Base-by-base conservation (phyloP, 2,888 invertebrate genomes). In the Microplitis deprimator region DNA sequence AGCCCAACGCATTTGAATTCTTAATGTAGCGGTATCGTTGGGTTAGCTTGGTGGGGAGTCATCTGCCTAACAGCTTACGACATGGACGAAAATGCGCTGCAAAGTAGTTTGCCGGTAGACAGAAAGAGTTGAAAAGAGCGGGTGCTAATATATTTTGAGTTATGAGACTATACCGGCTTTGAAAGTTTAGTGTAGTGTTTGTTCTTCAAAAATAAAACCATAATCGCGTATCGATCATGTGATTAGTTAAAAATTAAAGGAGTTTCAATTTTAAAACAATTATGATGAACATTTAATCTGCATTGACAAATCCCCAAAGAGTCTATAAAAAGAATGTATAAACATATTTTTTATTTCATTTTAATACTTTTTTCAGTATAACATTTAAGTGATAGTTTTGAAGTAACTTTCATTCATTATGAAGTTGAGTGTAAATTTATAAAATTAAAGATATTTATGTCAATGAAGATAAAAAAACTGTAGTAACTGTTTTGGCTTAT, bases 31-130 rank as follows among this genome's bases (percentile, higher is more conserved):
- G 65, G 65, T 65, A 65, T 29, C 20, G 65, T 6, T 13, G 29
- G 20, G 38, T 65, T 29, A 29, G 13, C 7, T 50, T 61, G 16
- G 39, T 20, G 16, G 20, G 39, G 71, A 39, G 59, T 60, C 62
- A 60, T 71, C 59, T 60, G 40, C 29, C n/a, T 68, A 68, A 78
- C 75, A 41, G 40, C 29, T 6, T 73, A 41, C 40, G 7, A 17
- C 4, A 17, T 6, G 65, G 61, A 3, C 10, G 40, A 68, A 69
- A 64, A 64, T 39, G 39, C 60, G 61, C 17, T 71, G 38, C n/a
- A 10, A 16, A 50, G 13, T 13, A 50, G 50, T 50, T 50, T 59
- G 67, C 17, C 8, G 13, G n/a, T 16, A 59, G 17, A 16, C 39
- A 39, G n/a, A 16, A 62, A 61, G 40, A 13, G 41, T 41, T 62